Conservation (phyloP, 2,113 vertebrate species). For the Hyperoodon ampullatus region DNA sequence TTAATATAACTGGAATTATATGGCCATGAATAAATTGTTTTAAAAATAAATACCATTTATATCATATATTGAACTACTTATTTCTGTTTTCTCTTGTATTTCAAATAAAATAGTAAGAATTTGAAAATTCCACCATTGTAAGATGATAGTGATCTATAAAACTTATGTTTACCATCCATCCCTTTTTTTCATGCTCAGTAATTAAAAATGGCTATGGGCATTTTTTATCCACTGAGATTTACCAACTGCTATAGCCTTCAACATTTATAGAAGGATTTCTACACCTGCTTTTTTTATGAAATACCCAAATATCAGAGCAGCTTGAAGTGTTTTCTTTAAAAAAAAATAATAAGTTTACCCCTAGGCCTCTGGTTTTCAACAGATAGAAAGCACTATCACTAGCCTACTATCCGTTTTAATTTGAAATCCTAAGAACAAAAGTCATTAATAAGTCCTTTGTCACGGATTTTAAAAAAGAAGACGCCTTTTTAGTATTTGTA, state of each 20-base stretch:
- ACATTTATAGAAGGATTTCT: conserved; percentile 86
- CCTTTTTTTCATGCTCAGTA: conserved; percentile 83
- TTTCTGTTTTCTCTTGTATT: conserved; percentile 66
- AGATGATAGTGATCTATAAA: conserved; percentile 75
- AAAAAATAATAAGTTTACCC: conserved; percentile 81
- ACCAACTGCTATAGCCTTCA: conserved; percentile 85
- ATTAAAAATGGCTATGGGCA: conserved; percentile 90
- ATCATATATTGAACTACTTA: conserved; percentile 20
- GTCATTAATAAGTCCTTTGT: conserved; percentile 90
- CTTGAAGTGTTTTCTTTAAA: conserved; percentile 74
- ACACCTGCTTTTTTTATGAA: conserved; percentile 84
- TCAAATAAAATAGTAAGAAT: conserved; percentile 60
- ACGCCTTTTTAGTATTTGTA: conserved; percentile 87
- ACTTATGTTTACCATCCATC: conserved; percentile 83
- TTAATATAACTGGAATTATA: conserved; percentile 69
- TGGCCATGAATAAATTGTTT: conserved; percentile 66
- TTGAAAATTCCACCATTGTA: conserved; percentile 69
- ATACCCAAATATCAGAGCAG: conserved; percentile 85
- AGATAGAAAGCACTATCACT: conserved; percentile 78
- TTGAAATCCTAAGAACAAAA: conserved; percentile 87
- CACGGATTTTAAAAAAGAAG: conserved; percentile 84
- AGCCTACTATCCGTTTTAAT: conserved; percentile 83
- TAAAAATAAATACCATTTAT: conserved; percentile 14
- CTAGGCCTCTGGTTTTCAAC: conserved; percentile 82
- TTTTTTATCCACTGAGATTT: conserved; percentile 87